Conservation (phyloP, 1,140 invertebrate species). For the Orussus abietinus region DNA sequence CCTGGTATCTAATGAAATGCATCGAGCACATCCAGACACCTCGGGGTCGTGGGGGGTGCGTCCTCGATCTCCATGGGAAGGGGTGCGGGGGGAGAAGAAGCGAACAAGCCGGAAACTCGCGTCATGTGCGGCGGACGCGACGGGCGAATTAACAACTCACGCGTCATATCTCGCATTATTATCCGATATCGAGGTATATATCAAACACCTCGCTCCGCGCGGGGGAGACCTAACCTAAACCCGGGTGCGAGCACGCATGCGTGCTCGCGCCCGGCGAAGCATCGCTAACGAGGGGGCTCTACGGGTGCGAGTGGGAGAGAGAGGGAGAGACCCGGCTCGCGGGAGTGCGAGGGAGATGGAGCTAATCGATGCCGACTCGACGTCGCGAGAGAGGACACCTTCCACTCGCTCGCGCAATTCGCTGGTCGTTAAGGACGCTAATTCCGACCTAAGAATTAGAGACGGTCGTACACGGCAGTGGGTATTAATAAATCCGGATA, state of each 20-base stretch:
- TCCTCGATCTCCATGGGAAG: too few relatives aligned
- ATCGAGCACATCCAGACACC: too few relatives aligned
- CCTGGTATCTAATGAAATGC: too few relatives aligned
- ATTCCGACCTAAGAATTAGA: conserved; percentile 1
- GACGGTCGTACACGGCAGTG: background rate
- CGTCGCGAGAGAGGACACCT: background rate
- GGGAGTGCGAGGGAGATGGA: conserved; percentile 4
- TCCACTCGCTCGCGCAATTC: conserved; percentile 26
- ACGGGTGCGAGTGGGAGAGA: conserved; percentile 11
- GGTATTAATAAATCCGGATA: background rate
- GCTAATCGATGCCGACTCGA: background rate
- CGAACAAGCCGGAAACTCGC: conserved; percentile 7
- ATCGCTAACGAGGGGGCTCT: conserved; percentile 35
- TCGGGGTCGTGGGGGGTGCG: too few relatives aligned
- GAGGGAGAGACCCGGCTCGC: conserved; percentile 26
- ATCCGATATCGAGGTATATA: conserved; percentile 48
- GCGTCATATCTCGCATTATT: conserved; percentile 50
- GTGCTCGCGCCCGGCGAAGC: conserved; percentile 30
- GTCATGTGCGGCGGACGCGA: conserved; percentile 35
- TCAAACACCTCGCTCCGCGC: conserved; percentile 34
- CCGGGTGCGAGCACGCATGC: too few relatives aligned
- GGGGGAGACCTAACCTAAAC: too few relatives aligned
- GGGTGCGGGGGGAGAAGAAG: too few relatives aligned
- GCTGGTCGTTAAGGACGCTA: background rate
- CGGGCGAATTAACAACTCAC: conserved; percentile 46